Conservation (phyloP, 2,113 vertebrate species). For the Pipra filicauda region DNA sequence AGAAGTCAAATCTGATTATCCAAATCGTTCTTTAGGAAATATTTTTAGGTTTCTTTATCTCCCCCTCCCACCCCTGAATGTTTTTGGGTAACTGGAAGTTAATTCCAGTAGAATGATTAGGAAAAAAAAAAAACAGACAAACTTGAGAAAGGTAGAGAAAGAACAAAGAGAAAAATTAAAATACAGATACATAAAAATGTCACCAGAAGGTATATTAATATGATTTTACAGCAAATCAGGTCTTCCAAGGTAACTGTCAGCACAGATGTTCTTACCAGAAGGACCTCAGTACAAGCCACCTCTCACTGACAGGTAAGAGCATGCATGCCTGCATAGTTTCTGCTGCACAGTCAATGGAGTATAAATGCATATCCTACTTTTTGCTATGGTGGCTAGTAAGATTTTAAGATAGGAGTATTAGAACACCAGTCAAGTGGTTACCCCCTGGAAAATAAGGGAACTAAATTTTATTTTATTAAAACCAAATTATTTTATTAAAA, state of each 20-base stretch:
- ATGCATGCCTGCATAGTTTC: neutral
- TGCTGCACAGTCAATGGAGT: neutral
- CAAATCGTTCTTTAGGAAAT: neutral
- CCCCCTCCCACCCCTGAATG: neutral
- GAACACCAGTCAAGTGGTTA: neutral
- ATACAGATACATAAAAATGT: neutral
- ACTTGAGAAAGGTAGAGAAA: neutral
- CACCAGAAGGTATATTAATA: neutral
- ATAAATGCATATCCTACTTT: neutral
- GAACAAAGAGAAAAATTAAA: neutral
- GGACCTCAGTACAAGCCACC: neutral
- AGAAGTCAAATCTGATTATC: neutral
- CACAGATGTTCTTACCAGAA: neutral
- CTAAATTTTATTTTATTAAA: neutral
- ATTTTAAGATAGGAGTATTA: neutral
- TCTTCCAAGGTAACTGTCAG: neutral
- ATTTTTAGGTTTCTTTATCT: neutral
- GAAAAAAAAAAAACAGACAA: neutral
- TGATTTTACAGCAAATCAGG: neutral
- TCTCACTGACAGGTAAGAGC: neutral
- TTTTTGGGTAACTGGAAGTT: neutral
- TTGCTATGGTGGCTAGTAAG: neutral
- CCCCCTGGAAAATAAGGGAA: neutral
- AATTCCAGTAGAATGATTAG: neutral
- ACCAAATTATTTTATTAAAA: neutral